These are phyloP conservation scores for Caloenas nicobarica DNA, from an alignment of 2,113 vertebrate genomes.

Conservation along the genomic window DNA sequence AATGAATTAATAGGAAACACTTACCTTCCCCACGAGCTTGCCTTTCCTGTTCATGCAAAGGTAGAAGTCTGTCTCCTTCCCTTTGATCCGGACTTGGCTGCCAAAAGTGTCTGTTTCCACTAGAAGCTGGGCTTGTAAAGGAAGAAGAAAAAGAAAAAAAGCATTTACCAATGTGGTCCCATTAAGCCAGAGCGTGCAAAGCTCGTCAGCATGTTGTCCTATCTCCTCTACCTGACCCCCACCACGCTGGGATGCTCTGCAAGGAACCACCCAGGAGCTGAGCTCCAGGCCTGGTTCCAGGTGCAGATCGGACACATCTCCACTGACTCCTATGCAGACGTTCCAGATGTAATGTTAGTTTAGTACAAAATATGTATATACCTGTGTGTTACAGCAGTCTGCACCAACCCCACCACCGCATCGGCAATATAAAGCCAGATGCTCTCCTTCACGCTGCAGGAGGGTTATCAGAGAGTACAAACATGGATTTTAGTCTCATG, in stretches of 20 bases:
- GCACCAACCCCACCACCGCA: background rate
- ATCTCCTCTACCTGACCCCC: background rate
- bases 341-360: background rate
- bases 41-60: constrained; percentile 90
- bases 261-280: background rate
- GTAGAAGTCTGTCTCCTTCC: constrained; percentile 89
- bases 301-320: background rate
- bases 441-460: accelerated
- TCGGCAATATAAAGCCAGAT: background rate
- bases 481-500: background rate
- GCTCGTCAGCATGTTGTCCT: background rate
- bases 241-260: accelerated
- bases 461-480: background rate
- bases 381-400: accelerated
- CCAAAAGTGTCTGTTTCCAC: constrained; percentile 91
- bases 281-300: background rate
- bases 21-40: constrained; percentile 90
- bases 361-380: background rate
- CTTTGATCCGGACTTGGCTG: constrained; percentile 90
- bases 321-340: accelerated
- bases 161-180: constrained; percentile 39
- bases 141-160: constrained; percentile 53
- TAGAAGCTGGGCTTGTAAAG: constrained; percentile 90
- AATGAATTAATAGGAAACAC: constrained; percentile 58
- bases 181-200: background rate